Conservation (phyloP, 2,888 invertebrate species). For the Pristionchus fissidentatus region DNA sequence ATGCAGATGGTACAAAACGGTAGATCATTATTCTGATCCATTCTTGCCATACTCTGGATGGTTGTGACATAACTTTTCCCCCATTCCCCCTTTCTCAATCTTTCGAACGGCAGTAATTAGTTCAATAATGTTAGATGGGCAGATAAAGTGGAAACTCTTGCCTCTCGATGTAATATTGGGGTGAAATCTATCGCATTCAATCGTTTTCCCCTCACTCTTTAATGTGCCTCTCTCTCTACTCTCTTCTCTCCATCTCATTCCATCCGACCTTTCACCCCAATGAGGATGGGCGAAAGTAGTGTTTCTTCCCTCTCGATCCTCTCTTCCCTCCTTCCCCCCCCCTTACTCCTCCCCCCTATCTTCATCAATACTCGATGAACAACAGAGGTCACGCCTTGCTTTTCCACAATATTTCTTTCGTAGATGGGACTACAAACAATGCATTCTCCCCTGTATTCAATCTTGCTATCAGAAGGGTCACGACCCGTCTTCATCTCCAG, state of each 20-base stretch:
- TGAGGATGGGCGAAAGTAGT: slow-evolving; percentile 16
- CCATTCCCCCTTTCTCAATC: not conserved
- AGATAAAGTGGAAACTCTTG: not conserved
- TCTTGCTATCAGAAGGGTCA: not conserved
- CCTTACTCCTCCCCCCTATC: not conserved
- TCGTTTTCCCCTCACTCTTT: slow-evolving; percentile 23
- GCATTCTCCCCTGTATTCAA: not conserved
- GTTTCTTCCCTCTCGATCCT: not conserved
- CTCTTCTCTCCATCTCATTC: slow-evolving; percentile 31
- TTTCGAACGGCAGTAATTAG: not conserved
- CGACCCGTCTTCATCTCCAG: too few relatives aligned
- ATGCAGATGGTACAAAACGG: too few relatives aligned
- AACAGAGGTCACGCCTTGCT: not conserved
- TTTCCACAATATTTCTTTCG: not conserved
- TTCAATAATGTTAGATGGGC: not conserved
- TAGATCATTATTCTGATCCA: not conserved
- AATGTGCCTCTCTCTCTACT: not conserved
- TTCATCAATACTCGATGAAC: too few relatives aligned
- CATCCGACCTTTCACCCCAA: slow-evolving; percentile 34
- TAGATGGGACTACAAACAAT: not conserved
- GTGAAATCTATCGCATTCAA: too few relatives aligned
- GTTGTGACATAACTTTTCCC: too few relatives aligned
- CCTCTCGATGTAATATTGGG: not conserved
- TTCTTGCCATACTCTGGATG: not conserved
- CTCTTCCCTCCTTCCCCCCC: not conserved